Evolutionary conservation across 2,797 vertebrate species (phyloP).

Genomic region (Centropyge bicolor): DNA sequence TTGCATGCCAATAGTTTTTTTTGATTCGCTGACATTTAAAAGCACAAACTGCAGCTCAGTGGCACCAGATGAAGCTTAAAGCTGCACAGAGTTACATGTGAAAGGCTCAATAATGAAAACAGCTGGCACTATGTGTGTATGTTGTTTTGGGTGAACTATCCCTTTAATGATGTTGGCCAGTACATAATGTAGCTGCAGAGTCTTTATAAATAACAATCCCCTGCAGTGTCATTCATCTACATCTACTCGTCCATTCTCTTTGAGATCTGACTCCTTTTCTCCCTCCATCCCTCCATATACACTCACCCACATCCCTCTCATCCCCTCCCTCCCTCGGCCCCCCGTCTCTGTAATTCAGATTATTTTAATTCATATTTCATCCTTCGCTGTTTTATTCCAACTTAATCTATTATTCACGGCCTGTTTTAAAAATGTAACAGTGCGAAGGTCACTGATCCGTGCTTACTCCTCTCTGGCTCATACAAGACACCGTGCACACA

Average conservation of each 20-base stretch:
- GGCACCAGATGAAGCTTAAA: not conserved
- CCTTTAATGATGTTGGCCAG: slow-evolving; percentile 15
- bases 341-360: slow-evolving; percentile 65
- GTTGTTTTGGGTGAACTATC: slow-evolving; percentile 5
- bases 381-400: slow-evolving; percentile 69
- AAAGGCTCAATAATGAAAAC: too few species aligned
- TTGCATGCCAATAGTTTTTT: not conserved
- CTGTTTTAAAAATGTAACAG: slow-evolving; percentile 76
- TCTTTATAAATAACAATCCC: slow-evolving; percentile 44
- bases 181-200: slow-evolving; percentile 7
- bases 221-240: slow-evolving; percentile 49
- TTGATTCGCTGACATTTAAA: not conserved
- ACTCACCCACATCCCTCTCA: not conserved
- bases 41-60: not conserved
- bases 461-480: slow-evolving; percentile 31
- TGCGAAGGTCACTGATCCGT: slow-evolving; percentile 72
- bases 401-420: slow-evolving; percentile 76
- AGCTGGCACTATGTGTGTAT: not conserved
- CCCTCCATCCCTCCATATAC: not conserved
- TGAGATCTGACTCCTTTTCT: slow-evolving; percentile 38
- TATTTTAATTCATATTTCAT: slow-evolving; percentile 79
- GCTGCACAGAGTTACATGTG: not conserved
- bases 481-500: slow-evolving; percentile 2
- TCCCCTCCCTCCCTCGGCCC: not conserved
- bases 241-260: slow-evolving; percentile 59